Evolutionary conservation across 2,888 invertebrate genomes (phyloP).

Genomic region (Phalera bucephala): DNA sequence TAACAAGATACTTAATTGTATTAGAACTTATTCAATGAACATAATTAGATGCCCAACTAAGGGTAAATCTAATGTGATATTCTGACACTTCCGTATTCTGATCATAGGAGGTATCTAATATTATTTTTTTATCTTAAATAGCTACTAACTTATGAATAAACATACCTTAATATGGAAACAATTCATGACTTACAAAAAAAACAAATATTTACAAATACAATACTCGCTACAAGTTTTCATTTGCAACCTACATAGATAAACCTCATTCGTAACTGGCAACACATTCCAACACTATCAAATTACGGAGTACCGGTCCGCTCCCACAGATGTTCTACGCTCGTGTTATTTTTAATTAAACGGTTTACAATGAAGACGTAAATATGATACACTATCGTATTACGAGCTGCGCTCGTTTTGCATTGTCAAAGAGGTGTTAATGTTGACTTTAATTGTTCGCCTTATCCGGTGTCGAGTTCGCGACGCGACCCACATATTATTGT

Average conservation of each 20-base stretch:
- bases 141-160: constrained; percentile 13
- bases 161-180: neutral
- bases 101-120: neutral
- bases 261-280: constrained; percentile 48
- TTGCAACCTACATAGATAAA: constrained; percentile 62
- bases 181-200: constrained; percentile 17
- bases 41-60: too few species aligned
- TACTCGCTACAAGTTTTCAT: constrained; percentile 54
- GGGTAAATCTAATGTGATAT: too few species aligned
- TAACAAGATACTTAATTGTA: too few species aligned
- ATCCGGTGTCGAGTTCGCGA: constrained; percentile 63
- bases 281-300: constrained; percentile 57
- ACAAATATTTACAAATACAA: constrained; percentile 27
- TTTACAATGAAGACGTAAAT: constrained; percentile 48
- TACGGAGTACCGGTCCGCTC: constrained; percentile 46
- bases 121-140: constrained; percentile 5
- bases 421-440: constrained; percentile 56
- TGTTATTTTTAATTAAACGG: constrained; percentile 49
- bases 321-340: constrained; percentile 33
- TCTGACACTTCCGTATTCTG: constrained; percentile 11
- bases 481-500: constrained; percentile 73
- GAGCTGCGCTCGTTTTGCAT: constrained; percentile 39
- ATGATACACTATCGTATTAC: constrained; percentile 44
- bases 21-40: too few species aligned
- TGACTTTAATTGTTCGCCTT: constrained; percentile 67